A percentile compares a stretch with the other conserved stretches of the same genome.
Evolutionary conservation across 2,888 invertebrate species (phyloP).

Genomic region (Julus scandinavius): DNA sequence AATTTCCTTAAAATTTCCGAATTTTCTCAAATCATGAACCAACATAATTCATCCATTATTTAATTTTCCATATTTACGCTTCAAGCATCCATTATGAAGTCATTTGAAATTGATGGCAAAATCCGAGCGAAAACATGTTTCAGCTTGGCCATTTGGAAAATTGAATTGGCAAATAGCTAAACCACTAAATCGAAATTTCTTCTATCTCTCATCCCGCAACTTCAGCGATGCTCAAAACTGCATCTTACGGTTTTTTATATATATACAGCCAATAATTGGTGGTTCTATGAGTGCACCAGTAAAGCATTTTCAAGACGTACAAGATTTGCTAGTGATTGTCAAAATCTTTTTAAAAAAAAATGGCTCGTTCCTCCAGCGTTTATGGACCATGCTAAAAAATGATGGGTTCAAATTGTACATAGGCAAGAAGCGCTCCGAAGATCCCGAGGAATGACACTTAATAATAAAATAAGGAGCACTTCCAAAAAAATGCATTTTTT

Average conservation of each 20-base stretch:
- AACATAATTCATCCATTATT: neutral
- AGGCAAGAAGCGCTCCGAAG: slow-evolving; percentile 38
- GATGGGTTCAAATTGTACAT: slow-evolving; percentile 19
- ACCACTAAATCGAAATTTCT: slow-evolving; percentile 48
- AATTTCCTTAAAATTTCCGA: neutral
- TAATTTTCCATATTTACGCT: neutral
- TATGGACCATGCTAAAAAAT: slow-evolving; percentile 43
- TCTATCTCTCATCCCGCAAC: slow-evolving; percentile 23
- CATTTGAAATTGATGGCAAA: slow-evolving; percentile 47
- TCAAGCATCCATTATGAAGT: neutral
- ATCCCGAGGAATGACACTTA: slow-evolving; percentile 26
- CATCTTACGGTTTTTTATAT: neutral
- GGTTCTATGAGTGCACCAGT: neutral
- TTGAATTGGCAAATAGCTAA: slow-evolving; percentile 50
- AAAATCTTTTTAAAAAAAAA: slow-evolving; percentile 35
- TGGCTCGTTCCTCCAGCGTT: slow-evolving; percentile 37
- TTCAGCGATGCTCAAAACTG: slow-evolving; percentile 26
- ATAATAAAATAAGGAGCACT: slow-evolving; percentile 42
- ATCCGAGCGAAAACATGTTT: slow-evolving; percentile 5
- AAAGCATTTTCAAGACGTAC: neutral
- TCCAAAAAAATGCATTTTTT: neutral
- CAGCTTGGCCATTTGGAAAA: slow-evolving; percentile 48
- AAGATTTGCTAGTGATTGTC: neutral
- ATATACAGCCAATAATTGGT: slow-evolving; percentile 5
- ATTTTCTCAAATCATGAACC: neutral